Evolutionary conservation across 2,888 invertebrate species (phyloP).

Genomic region (Mechanitis mazaeus): DNA sequence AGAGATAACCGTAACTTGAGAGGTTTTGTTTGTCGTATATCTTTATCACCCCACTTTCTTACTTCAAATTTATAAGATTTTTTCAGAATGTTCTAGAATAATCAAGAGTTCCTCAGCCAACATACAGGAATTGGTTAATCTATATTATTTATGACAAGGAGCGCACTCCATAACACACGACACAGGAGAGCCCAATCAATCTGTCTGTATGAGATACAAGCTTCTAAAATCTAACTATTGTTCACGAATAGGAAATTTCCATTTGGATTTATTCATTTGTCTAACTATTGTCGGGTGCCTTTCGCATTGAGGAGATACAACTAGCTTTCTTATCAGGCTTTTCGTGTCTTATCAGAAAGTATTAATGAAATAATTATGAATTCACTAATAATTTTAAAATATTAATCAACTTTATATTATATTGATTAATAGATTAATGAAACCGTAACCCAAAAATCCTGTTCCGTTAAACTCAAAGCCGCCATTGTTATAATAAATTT

Average conservation of each 20-base stretch:
- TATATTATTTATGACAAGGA: slow-evolving; percentile 13
- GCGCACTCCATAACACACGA: slow-evolving; percentile 50
- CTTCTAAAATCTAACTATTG: slow-evolving; percentile 76
- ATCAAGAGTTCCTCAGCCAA: no score
- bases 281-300: slow-evolving; percentile 67
- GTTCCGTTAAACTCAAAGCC: slow-evolving; percentile 42
- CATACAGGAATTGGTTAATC: no score
- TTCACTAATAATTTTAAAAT: neutral
- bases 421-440: slow-evolving; percentile 31
- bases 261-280: slow-evolving; percentile 77
- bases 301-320: slow-evolving; percentile 54
- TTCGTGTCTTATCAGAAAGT: slow-evolving; percentile 14
- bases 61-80: no score
- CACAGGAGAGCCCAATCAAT: slow-evolving; percentile 70
- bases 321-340: slow-evolving; percentile 31
- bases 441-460: slow-evolving; percentile 46
- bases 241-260: slow-evolving; percentile 75
- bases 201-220: slow-evolving; percentile 73
- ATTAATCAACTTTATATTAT: slow-evolving; percentile 7
- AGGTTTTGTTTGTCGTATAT: no score
- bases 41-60: no score
- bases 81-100: no score
- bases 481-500: slow-evolving; percentile 65
- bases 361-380: no score
- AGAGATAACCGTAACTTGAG: slow-evolving; percentile 2